Percentiles rank a stretch among this genome's conserved stretches.
Conservation (phyloP, 1,140 invertebrate genomes). For the Eupeodes corollae region DNA sequence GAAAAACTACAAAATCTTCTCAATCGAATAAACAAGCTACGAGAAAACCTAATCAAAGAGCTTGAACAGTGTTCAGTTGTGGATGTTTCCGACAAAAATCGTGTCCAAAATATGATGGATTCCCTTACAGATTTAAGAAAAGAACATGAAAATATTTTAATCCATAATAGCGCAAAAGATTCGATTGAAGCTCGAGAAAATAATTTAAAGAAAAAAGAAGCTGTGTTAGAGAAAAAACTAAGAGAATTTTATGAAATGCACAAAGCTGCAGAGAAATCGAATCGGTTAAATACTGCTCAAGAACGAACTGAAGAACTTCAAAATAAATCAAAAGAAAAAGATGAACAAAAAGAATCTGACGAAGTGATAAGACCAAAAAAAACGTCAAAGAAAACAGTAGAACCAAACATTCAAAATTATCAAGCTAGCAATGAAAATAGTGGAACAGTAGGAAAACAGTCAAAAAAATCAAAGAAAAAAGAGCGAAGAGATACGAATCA, state of each 20-base stretch:
- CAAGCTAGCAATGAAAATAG: too few relatives aligned
- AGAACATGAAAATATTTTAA: constrained; percentile 17
- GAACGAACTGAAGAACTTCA: not conserved
- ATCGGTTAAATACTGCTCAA: not conserved
- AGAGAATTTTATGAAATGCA: constrained; percentile 17
- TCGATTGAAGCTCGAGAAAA: constrained; percentile 15
- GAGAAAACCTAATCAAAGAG: constrained; percentile 17
- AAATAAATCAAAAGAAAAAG: not conserved
- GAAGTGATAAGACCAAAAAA: not conserved
- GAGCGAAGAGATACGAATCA: too few relatives aligned
- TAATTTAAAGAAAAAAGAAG: constrained; percentile 24
- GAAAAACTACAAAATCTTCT: constrained; percentile 17
- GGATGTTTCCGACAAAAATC: constrained; percentile 3
- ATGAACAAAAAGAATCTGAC: not conserved
- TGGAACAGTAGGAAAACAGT: too few relatives aligned
- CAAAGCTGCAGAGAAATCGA: not conserved
- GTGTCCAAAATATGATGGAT: constrained; percentile 20
- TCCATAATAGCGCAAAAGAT: not conserved
- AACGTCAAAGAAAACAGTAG: not conserved
- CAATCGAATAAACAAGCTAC: constrained; percentile 21
- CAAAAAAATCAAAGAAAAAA: not conserved
- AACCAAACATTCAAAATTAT: not conserved
- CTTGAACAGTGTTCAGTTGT: constrained; percentile 8
- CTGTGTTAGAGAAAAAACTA: constrained; percentile 17
- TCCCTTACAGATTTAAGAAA: constrained; percentile 13